Base-by-base conservation (phyloP, 2,888 invertebrate species). In the Scelioninae gen. 1 region DNA sequence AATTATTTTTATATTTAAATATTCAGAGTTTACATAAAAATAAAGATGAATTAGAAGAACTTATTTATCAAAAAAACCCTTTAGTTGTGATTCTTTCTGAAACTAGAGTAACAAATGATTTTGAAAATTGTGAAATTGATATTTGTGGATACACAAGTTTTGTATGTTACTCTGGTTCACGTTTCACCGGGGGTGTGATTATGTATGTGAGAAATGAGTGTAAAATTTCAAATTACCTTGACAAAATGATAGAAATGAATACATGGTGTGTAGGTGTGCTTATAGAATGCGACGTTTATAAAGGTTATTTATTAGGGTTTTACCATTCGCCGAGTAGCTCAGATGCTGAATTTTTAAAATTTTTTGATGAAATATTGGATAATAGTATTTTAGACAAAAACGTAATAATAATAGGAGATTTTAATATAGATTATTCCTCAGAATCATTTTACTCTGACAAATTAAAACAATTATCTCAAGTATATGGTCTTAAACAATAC, bases 321-420 rank as follows among this genome's bases (percentile, higher is more conserved):
- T 60, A 60, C 29, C 58, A 43, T 43, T 60, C 58, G 29, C 58
- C 58, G 11, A 53, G 53, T 53, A 53, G 49, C 16, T 49, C 23
- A 23, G 16, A 49, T 49, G 16, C 49, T 23, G 49, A 49, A 15
- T 49, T 31, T 31, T 53, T 31, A 53, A 53, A 31, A n/a, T 53
- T 31, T 31, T 11, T 53, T 11, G 53, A 53, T 11, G 31, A 53
- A 10, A 11, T 53, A 31, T 10, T 53, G 9, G 53, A 53, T 2
- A 9, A 8, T 53, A 11, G 29, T n/a, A 4, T n/a, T 2, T 4
- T 10, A 31, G 29, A 29, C 11, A 53, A 53, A 16, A 11, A 53
- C 31, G 11, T 31, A 31, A 31, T 53, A 4, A 11, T 53, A 31
- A 53, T 31, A 11, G 53, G 53, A 31, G 53, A 49, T n/a, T 49